Conservation (phyloP, 2,888 invertebrate species). For the Dusona sp. region DNA sequence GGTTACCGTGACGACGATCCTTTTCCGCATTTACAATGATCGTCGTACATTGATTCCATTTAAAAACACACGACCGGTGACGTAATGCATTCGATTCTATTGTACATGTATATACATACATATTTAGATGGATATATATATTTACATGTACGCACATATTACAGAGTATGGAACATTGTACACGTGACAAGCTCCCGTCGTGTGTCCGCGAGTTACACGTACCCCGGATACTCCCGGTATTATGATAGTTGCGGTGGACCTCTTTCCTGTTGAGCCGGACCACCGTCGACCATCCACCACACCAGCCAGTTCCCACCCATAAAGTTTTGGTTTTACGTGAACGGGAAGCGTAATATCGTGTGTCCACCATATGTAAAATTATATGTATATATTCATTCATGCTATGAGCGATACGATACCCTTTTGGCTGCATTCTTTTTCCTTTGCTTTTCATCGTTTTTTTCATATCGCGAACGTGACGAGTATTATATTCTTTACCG, state of each 20-base stretch:
- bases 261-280: slow-evolving; percentile 80
- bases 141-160: neutral
- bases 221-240: slow-evolving; percentile 80
- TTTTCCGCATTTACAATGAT: slow-evolving; percentile 47
- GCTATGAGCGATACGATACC: slow-evolving; percentile 62
- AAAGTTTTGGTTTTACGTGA: slow-evolving; percentile 78
- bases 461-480: slow-evolving; percentile 59
- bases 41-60: slow-evolving; percentile 28
- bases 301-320: slow-evolving; percentile 77
- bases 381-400: slow-evolving; percentile 60
- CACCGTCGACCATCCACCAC: slow-evolving; percentile 63
- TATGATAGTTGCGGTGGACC: slow-evolving; percentile 81
- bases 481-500: slow-evolving; percentile 59
- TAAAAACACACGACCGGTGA: slow-evolving; percentile 5
- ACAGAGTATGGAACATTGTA: neutral
- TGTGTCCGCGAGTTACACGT: slow-evolving; percentile 53
- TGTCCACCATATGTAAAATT: slow-evolving; percentile 72
- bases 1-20: slow-evolving; percentile 32
- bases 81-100: slow-evolving; percentile 23
- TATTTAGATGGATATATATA: neutral
- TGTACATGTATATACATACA: neutral
- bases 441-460: slow-evolving; percentile 23
- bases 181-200: slow-evolving; percentile 55
- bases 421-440: slow-evolving; percentile 39
- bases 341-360: slow-evolving; percentile 82